A percentile compares a stretch with the other conserved stretches of the same genome.
Evolutionary conservation across 2,888 invertebrate genomes (phyloP).

Genomic region (Amblyjoppa fuscipennis): DNA sequence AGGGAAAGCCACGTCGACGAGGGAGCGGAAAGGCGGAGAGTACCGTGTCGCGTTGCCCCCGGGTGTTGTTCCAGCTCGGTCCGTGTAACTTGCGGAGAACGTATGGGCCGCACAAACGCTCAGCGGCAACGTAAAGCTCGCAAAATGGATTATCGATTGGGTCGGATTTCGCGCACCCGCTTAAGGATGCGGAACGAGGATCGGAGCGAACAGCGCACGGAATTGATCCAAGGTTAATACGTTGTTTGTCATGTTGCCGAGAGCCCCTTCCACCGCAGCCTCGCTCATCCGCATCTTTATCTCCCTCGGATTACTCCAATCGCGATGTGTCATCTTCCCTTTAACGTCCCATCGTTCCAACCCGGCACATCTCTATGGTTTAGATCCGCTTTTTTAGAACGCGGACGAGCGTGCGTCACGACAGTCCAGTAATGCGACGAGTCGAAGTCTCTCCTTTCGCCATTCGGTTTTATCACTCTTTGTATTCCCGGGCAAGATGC

Average conservation of each 20-base stretch:
- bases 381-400: neutral
- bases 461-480: slow-evolving; percentile 7
- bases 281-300: slow-evolving; percentile 7
- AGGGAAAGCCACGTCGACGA: neutral
- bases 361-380: neutral
- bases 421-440: neutral
- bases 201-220: slow-evolving; percentile 17
- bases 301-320: slow-evolving; percentile 19
- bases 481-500: neutral
- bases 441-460: neutral
- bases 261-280: slow-evolving; percentile 11
- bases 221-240: slow-evolving; percentile 62
- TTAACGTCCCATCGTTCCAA: neutral
- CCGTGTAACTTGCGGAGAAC: slow-evolving; percentile 37
- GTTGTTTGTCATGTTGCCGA: slow-evolving; percentile 57
- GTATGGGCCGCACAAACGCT: slow-evolving; percentile 5
- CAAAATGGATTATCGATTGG: slow-evolving; percentile 65
- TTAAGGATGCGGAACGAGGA: slow-evolving; percentile 17
- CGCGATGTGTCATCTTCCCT: slow-evolving; percentile 21
- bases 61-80: slow-evolving; percentile 19
- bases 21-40: neutral
- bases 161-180: slow-evolving; percentile 35
- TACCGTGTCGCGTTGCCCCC: neutral
- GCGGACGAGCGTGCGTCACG: neutral
- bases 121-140: slow-evolving; percentile 47